Conservation (phyloP, 64 coral and sea anemone genomes). For the Orbicella faveolata region DNA sequence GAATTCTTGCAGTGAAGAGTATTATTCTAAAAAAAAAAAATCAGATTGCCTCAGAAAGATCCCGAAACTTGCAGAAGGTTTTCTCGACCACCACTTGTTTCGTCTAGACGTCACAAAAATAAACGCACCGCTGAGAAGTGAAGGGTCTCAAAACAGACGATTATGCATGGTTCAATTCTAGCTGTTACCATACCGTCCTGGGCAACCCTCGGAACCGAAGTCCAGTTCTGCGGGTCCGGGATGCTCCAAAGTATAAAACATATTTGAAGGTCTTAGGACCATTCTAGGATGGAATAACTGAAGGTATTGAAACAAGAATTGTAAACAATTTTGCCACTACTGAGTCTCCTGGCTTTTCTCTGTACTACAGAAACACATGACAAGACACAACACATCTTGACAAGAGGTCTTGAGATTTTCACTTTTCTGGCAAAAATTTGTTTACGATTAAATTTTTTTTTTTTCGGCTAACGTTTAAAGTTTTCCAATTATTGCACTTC, state of each 20-base stretch:
- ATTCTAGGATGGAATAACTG: not conserved
- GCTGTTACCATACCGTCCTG: conserved; percentile 15
- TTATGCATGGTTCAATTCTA: conserved; percentile 22
- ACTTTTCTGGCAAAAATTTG: conserved; percentile 11
- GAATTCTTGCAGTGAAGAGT: too few species aligned
- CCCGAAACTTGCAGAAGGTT: conserved; percentile 1
- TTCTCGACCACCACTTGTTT: conserved; percentile 8
- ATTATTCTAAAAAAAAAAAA: too few species aligned
- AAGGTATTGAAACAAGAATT: not conserved
- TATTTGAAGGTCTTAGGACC: not conserved
- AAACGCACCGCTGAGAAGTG: conserved; percentile 3
- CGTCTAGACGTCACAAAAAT: conserved; percentile 20
- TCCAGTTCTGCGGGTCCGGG: too few species aligned
- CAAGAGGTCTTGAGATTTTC: conserved; percentile 18
- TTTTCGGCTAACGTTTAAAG: not conserved
- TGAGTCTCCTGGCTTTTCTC: not conserved
- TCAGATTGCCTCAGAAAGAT: not conserved
- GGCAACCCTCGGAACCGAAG: not conserved
- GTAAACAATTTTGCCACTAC: not conserved
- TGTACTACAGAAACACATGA: not conserved
- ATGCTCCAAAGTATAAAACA: too few species aligned
- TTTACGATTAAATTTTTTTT: conserved; percentile 17
- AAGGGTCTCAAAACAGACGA: conserved; percentile 33
- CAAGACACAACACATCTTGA: not conserved
- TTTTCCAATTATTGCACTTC: not conserved